These are phyloP conservation scores for Chaetops frenatus DNA, from an alignment of 2,113 vertebrate species.

Conservation along the genomic window DNA sequence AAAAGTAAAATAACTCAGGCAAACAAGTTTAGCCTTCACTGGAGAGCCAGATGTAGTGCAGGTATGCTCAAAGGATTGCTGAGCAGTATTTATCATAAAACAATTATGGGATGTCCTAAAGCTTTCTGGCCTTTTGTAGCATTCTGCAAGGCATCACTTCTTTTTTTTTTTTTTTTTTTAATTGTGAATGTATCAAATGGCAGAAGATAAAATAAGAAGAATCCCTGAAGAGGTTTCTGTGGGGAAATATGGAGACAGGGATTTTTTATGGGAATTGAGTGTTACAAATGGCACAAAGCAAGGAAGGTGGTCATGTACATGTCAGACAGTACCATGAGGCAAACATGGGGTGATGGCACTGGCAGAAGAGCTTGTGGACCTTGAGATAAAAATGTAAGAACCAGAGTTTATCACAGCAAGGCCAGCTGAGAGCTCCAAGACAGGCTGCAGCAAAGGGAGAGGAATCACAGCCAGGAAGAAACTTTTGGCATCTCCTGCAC, in stretches of 20 bases:
- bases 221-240: background rate
- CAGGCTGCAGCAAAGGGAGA: background rate
- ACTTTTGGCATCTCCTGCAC: background rate
- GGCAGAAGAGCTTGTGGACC: background rate
- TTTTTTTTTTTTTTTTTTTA: background rate
- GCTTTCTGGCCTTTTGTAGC: background rate
- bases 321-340: background rate
- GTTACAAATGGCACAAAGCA: background rate
- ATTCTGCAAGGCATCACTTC: background rate
- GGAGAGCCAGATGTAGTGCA: background rate
- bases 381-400: background rate
- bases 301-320: background rate
- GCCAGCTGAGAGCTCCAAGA: background rate
- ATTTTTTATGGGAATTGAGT: background rate
- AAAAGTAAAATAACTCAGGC: background rate
- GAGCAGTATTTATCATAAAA: background rate
- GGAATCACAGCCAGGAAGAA: background rate
- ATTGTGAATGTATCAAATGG: background rate
- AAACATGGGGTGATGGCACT: background rate
- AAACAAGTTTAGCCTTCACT: background rate
- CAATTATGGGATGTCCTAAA: background rate
- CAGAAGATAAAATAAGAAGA: background rate
- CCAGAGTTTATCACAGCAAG: background rate
- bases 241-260: background rate
- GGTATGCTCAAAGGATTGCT: background rate